Percentiles rank a stretch among this genome's conserved stretches.
Evolutionary conservation across 2,113 vertebrate genomes (phyloP).

Genomic region (Rhabdomys dilectus): DNA sequence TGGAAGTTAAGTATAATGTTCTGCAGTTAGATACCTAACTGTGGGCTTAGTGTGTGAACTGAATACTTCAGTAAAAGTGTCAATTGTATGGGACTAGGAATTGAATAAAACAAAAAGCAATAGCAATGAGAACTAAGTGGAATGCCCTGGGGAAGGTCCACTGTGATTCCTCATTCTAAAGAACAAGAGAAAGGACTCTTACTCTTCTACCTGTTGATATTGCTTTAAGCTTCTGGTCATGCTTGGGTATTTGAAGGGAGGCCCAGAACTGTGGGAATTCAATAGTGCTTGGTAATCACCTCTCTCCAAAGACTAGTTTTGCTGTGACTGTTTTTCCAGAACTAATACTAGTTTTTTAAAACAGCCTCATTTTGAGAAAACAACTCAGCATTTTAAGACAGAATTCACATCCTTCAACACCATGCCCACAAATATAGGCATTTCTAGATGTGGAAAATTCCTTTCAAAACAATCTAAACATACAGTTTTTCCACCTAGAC

Average conservation of each 20-base stretch:
- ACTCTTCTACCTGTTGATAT: background rate
- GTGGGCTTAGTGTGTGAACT: background rate
- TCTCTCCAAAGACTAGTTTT: background rate
- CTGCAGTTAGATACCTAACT: background rate
- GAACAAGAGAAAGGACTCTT: background rate
- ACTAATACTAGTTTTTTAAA: background rate
- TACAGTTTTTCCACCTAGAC: background rate
- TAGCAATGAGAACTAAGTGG: constrained; percentile 34
- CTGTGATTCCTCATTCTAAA: background rate
- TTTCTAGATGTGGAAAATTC: background rate
- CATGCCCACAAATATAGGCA: background rate
- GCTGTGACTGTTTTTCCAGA: background rate
- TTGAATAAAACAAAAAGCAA: constrained; percentile 14
- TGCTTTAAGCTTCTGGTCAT: background rate
- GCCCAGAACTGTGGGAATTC: background rate
- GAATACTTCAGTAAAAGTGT: background rate
- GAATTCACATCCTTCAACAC: constrained; percentile 26
- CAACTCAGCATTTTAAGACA: background rate
- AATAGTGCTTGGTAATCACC: background rate
- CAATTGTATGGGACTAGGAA: background rate
- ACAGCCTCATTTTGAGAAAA: constrained; percentile 6
- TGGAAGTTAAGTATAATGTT: background rate
- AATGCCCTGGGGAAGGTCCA: background rate
- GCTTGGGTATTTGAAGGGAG: background rate
- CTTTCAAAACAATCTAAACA: constrained; percentile 42